phyloP scores from a whole-genome alignment of 2,113 vertebrate genomes.

The Syngnathoides biaculeatus region DNA sequence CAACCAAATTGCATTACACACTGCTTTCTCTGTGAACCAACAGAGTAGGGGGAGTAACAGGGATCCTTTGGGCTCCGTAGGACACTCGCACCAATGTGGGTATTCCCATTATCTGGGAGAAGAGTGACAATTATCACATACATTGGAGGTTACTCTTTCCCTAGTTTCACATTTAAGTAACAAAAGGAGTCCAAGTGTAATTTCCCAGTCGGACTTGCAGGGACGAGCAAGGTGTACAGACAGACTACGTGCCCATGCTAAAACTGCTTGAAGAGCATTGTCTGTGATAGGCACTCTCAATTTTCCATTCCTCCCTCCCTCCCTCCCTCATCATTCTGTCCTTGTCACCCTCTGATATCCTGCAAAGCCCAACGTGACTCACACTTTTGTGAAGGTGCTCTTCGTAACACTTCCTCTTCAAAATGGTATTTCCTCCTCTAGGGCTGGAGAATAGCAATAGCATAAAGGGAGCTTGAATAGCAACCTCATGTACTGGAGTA shows the following conservation, averaged over 20 bases:
- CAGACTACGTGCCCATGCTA: constrained; percentile 54
- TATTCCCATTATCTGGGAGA: constrained; percentile 33
- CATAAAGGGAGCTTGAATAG: constrained; percentile 28
- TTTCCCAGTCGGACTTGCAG: constrained; percentile 47
- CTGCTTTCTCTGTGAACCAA: constrained; percentile 48
- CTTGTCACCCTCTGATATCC: constrained; percentile 35
- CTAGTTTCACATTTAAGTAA: constrained; percentile 22
- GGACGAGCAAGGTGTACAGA: constrained; percentile 63
- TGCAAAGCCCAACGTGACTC: constrained; percentile 30
- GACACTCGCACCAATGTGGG: constrained; percentile 27
- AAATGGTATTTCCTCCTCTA: constrained; percentile 28
- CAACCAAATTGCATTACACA: constrained; percentile 83
- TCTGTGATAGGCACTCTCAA: constrained; percentile 49
- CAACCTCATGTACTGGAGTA: constrained; percentile 38
- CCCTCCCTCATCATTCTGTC: constrained; percentile 39
- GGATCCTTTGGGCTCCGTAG: constrained; percentile 2
- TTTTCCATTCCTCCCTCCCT: constrained; percentile 27
- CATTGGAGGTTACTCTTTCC: constrained; percentile 6
- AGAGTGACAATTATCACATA: constrained; percentile 25
- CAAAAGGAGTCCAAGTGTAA: constrained; percentile 27
- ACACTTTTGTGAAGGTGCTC: constrained; percentile 43
- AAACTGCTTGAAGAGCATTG: constrained; percentile 51
- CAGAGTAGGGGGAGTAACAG: constrained; percentile 1
- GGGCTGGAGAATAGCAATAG: constrained; percentile 9
- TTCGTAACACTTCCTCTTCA: constrained; percentile 49